These are phyloP conservation scores for Tauraco hartlaubi DNA, from an alignment of 2,797 vertebrate species.

Conservation along the genomic window DNA sequence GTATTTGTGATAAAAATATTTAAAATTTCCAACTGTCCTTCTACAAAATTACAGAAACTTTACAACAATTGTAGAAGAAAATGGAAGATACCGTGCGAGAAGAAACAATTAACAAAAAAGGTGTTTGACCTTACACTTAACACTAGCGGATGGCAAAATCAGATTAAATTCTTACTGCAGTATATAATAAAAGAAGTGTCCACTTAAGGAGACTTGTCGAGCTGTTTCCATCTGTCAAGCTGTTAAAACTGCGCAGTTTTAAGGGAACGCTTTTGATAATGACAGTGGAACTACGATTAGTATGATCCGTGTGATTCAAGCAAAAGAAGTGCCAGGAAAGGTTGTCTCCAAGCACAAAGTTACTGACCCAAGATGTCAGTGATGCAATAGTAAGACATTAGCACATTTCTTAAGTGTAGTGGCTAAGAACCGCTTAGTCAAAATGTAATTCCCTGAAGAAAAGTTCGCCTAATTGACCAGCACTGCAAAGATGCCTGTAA, in stretches of 20 bases:
- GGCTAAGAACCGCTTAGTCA: background rate
- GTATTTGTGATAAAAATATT: background rate
- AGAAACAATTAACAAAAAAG: background rate
- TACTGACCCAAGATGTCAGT: background rate
- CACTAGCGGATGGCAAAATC: background rate
- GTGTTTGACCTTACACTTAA: background rate
- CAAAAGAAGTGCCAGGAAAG: background rate
- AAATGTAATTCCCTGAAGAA: background rate
- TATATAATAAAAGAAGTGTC: background rate
- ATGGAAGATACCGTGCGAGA: background rate
- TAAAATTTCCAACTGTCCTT: background rate
- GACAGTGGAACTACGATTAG: background rate
- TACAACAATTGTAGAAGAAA: background rate
- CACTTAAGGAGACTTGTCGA: background rate
- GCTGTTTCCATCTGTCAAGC: slow-evolving; percentile 4
- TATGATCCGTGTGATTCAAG: background rate
- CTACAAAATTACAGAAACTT: background rate
- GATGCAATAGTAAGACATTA: background rate
- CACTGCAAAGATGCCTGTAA: background rate
- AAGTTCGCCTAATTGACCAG: slow-evolving; percentile 6
- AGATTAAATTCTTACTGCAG: background rate
- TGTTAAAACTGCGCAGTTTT: background rate
- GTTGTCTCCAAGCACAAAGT: background rate
- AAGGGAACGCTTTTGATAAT: background rate
- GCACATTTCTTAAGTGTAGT: background rate